Conservation (phyloP, 64 coral and sea anemone species). For the Montipora capricornis region DNA sequence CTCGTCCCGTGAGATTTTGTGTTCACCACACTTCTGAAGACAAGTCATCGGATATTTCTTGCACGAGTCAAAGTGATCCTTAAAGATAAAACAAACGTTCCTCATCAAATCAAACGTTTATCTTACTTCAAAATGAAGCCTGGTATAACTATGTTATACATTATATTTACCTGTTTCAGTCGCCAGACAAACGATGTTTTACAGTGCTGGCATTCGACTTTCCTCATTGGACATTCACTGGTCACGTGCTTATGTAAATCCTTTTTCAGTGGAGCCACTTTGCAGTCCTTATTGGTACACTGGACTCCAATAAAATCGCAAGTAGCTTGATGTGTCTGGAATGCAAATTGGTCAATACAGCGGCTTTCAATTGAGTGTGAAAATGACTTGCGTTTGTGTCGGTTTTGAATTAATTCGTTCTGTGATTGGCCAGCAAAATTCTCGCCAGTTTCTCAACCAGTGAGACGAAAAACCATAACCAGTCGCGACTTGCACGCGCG, state of each 20-base stretch:
- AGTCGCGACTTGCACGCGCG: too few species aligned
- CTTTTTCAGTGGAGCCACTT: background rate
- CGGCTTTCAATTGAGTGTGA: too few species aligned
- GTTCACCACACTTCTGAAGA: constrained; percentile 12
- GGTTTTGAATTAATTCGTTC: too few species aligned
- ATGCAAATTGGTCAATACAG: background rate
- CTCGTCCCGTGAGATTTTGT: background rate
- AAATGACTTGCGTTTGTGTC: too few species aligned
- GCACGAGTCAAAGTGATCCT: background rate
- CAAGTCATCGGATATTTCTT: background rate
- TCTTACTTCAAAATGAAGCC: too few species aligned
- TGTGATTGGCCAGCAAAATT: background rate
- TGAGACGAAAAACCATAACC: too few species aligned
- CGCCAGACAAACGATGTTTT: background rate
- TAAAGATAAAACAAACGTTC: background rate
- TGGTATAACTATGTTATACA: too few species aligned
- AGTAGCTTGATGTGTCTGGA: background rate
- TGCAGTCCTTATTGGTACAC: constrained; percentile 10
- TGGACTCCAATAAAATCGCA: constrained; percentile 2
- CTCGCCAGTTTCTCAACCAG: too few species aligned
- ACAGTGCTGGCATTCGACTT: background rate
- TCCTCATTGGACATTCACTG: background rate
- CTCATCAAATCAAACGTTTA: too few species aligned
- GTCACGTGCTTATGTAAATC: background rate
- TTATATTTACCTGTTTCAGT: background rate